Conservation (phyloP, 1,140 invertebrate species). For the Drosophila ogumai region DNA sequence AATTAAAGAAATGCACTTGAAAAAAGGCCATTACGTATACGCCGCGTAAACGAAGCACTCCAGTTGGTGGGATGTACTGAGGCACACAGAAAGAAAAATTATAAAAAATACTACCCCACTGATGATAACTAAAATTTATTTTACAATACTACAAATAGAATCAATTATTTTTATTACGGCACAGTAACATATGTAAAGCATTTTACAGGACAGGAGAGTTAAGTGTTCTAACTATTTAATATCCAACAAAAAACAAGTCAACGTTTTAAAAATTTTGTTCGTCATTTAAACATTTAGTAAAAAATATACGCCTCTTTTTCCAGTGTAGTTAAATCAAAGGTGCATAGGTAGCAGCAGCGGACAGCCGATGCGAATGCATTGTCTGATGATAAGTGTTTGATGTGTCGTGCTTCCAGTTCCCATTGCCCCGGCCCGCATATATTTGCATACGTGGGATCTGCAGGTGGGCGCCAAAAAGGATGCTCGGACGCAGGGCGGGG, state of each 20-base stretch:
- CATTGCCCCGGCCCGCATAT: slow-evolving; percentile 29
- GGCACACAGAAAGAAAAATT: slow-evolving; percentile 5
- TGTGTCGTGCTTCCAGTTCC: slow-evolving; percentile 37
- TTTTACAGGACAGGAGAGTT: neutral
- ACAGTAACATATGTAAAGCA: neutral
- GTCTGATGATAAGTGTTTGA: slow-evolving; percentile 66
- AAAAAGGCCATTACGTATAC: slow-evolving; percentile 69
- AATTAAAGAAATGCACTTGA: slow-evolving; percentile 78
- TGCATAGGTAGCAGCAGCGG: slow-evolving; percentile 12
- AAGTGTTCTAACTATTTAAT: too few relatives aligned
- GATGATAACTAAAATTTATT: too few relatives aligned
- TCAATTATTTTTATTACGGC: neutral
- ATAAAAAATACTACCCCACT: neutral
- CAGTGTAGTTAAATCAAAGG: slow-evolving; percentile 36
- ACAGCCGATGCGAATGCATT: slow-evolving; percentile 43
- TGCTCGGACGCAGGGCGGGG: neutral
- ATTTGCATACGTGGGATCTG: slow-evolving; percentile 48
- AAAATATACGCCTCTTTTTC: neutral
- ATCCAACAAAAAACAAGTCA: neutral
- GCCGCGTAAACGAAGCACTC: slow-evolving; percentile 53
- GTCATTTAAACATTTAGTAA: neutral
- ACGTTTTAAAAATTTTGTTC: neutral
- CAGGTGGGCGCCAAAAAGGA: slow-evolving; percentile 18
- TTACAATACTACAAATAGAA: neutral
- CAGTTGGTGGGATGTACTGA: neutral